phyloP scores from a whole-genome alignment of 2,888 invertebrate species.

The Physocephala rufipes region DNA sequence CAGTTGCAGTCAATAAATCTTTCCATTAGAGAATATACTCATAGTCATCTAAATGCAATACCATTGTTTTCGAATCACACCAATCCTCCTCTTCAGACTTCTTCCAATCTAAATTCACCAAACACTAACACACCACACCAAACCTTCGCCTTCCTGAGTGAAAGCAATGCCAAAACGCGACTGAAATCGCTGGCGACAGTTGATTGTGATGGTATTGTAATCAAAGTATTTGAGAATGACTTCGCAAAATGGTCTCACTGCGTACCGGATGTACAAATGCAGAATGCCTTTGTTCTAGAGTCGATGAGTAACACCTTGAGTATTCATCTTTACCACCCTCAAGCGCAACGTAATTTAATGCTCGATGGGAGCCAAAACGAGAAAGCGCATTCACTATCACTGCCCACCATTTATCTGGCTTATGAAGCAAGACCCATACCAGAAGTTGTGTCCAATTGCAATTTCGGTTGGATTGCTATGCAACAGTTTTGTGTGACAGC shows the following conservation, averaged over 20 bases:
- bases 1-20: conserved; percentile 51
- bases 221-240: conserved; percentile 54
- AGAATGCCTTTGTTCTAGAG: conserved; percentile 52
- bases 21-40: conserved; percentile 44
- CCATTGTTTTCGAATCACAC: conserved; percentile 7
- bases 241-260: conserved; percentile 56
- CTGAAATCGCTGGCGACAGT: conserved; percentile 41
- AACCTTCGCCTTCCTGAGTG: background rate
- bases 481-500: conserved; percentile 75
- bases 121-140: background rate
- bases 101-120: background rate
- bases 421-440: conserved; percentile 73
- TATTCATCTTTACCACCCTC: conserved; percentile 50
- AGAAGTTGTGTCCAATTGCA: conserved; percentile 73
- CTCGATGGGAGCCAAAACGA: background rate
- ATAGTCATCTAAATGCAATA: background rate
- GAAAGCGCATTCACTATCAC: conserved; percentile 20
- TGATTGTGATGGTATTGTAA: conserved; percentile 52
- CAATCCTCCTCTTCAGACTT: conserved; percentile 2
- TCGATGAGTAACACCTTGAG: conserved; percentile 54
- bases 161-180: conserved; percentile 41
- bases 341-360: background rate
- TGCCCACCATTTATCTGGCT: conserved; percentile 71
- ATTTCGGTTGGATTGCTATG: conserved; percentile 76
- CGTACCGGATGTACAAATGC: conserved; percentile 48